A percentile compares a stretch with the other conserved stretches of the same genome.
These are phyloP conservation scores for Mylabris sibirica DNA, from an alignment of 2,888 invertebrate species.

Conservation along the genomic window DNA sequence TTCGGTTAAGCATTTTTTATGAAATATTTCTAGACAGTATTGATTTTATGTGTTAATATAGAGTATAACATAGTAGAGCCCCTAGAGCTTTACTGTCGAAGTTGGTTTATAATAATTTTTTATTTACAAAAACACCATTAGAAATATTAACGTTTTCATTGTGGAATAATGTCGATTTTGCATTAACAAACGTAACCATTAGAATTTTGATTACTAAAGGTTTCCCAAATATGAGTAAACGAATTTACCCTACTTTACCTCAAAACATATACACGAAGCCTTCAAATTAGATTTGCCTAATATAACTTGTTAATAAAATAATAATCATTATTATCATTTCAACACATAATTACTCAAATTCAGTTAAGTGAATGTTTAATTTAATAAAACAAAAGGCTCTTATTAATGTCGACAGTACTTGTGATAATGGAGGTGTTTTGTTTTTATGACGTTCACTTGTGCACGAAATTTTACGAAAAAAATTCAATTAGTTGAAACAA, in stretches of 20 bases:
- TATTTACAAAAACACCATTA: background rate
- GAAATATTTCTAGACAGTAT: background rate
- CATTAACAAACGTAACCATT: background rate
- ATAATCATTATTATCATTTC: background rate
- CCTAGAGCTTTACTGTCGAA: background rate
- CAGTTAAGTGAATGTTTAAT: background rate
- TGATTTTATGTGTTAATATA: constrained; percentile 1
- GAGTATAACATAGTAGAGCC: background rate
- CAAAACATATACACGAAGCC: background rate
- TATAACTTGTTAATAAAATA: background rate
- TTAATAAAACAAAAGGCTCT: background rate
- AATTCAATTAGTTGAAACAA: background rate
- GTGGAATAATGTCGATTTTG: background rate
- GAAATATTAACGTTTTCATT: background rate
- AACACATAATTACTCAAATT: constrained; percentile 3
- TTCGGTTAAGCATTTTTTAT: background rate
- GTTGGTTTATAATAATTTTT: background rate
- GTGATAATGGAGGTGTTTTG: constrained; percentile 7
- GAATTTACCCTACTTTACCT: background rate
- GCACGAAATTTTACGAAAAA: background rate
- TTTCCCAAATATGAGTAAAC: background rate
- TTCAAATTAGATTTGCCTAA: background rate
- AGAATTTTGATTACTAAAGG: background rate
- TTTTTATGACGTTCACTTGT: background rate
- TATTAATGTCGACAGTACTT: background rate